phyloP scores from a whole-genome alignment of 2,797 vertebrate species.

The Sarcoramphus papa region DNA sequence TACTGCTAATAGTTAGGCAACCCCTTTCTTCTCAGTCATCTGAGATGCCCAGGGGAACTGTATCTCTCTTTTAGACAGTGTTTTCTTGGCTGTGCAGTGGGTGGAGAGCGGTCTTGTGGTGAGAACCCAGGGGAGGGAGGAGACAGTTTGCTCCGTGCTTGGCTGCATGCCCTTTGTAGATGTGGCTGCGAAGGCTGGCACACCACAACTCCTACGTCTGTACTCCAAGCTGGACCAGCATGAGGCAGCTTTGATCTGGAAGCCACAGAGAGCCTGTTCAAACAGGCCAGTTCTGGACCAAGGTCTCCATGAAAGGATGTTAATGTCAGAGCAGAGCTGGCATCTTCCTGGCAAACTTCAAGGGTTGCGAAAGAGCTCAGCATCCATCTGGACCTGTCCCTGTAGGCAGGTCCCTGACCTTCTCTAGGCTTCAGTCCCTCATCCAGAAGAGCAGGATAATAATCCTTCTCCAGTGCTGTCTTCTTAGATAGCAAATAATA shows the following conservation, averaged over 20 bases:
- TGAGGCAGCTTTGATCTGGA: neutral
- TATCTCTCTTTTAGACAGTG: neutral
- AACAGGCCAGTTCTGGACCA: neutral
- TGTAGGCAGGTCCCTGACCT: constrained; percentile 22
- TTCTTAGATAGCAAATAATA: neutral
- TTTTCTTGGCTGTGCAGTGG: neutral
- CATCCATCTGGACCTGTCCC: constrained; percentile 7
- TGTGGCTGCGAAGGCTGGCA: neutral
- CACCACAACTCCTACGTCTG: neutral
- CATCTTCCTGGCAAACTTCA: neutral
- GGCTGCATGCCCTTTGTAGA: neutral
- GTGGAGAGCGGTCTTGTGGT: neutral
- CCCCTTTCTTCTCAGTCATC: neutral
- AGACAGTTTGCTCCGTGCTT: neutral
- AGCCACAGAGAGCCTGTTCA: neutral
- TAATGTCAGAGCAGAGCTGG: neutral
- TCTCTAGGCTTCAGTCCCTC: neutral
- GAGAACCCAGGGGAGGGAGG: neutral
- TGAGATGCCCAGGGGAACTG: neutral
- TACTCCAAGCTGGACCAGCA: neutral
- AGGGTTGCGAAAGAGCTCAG: neutral
- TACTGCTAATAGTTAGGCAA: neutral
- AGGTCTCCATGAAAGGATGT: neutral
- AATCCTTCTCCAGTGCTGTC: neutral
- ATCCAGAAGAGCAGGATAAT: neutral